Evolutionary conservation across 1,140 invertebrate species (phyloP).

Genomic region (Galendromus occidentalis): DNA sequence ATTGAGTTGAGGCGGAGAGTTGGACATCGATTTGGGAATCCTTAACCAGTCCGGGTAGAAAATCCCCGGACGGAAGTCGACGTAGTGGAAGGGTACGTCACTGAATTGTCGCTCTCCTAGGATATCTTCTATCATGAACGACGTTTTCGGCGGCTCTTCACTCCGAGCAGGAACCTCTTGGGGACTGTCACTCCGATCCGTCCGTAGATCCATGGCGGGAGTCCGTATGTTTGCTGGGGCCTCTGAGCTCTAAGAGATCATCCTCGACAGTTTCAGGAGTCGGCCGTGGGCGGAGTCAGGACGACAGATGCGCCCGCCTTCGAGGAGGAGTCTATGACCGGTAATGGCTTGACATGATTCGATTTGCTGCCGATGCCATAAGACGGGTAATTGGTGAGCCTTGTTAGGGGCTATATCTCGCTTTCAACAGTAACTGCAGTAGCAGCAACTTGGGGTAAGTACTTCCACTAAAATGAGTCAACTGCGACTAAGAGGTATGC

Average conservation of each 20-base stretch:
- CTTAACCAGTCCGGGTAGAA: conserved; percentile 6
- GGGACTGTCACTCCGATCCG: conserved; percentile 3
- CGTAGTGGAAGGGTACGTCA: not conserved
- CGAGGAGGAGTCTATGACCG: too few species aligned
- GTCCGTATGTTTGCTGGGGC: not conserved
- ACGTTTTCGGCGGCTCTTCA: conserved; percentile 5
- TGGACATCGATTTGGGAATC: not conserved
- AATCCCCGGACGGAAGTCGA: not conserved
- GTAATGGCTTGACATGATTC: conserved; percentile 5
- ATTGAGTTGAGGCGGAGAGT: not conserved
- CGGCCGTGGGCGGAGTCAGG: not conserved
- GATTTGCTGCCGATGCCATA: conserved; percentile 10
- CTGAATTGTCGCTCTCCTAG: not conserved
- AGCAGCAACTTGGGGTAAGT: too few species aligned
- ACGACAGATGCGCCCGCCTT: too few species aligned
- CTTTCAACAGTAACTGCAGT: too few species aligned
- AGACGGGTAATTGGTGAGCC: conserved; percentile 7
- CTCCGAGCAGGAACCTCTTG: not conserved
- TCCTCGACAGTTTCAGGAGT: not conserved
- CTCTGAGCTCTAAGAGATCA: not conserved
- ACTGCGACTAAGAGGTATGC: too few species aligned
- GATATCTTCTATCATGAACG: conserved; percentile 8
- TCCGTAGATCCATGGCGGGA: not conserved
- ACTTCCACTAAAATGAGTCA: too few species aligned
- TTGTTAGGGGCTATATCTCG: too few species aligned